Evolutionary conservation across 2,888 invertebrate genomes (phyloP), one percentile per base, ranked within the genome.

Genomic region (Romanomermis culicivorax): DNA sequence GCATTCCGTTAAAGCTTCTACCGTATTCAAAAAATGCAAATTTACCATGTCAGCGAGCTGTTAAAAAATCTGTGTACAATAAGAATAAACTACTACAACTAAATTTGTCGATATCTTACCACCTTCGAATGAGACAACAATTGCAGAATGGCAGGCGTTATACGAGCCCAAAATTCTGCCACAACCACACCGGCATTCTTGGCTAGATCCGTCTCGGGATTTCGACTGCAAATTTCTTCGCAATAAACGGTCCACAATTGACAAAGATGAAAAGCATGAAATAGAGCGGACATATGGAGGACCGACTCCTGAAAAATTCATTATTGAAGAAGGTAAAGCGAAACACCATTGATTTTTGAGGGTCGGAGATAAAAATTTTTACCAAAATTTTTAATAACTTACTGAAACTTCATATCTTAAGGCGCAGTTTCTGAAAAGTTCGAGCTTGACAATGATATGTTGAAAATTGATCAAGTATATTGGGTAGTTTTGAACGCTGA

Each of bases 211-310:
- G 27, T 30, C 3, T 43, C 53, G 2, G 30, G 24, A 29, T 51
- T 29, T 1, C 50, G 47, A 7, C 24, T 23, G 4, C n/a, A 81
- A 64, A 82, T 76, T 70, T 85, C 84, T 71, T 97, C 95, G 69
- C 95, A 79, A 74, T 97, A 97, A 62, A 97, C 80, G 0, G 95
- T 97, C 97, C 95, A 97, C 59, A 97, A 75, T 76, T 95, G 95
- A 68, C 95, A 97, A 51, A 97, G 77, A 58, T 91, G 85, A 72
- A 97, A 97, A 2, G 93, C 89, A 72, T 93, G 88, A 72, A 89
- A 91, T 53, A 97, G 74, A 1, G 91, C 88, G 53, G 85, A 86
- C 88, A 93, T 88, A 66, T 95, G 89, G 54, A 85, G 77, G 2
- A 86, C 84, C 1, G 85, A 86, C 1, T 84, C 79, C 74, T 75